phyloP scores from a whole-genome alignment of 2,113 vertebrate genomes.

The Theristicus caerulescens region DNA sequence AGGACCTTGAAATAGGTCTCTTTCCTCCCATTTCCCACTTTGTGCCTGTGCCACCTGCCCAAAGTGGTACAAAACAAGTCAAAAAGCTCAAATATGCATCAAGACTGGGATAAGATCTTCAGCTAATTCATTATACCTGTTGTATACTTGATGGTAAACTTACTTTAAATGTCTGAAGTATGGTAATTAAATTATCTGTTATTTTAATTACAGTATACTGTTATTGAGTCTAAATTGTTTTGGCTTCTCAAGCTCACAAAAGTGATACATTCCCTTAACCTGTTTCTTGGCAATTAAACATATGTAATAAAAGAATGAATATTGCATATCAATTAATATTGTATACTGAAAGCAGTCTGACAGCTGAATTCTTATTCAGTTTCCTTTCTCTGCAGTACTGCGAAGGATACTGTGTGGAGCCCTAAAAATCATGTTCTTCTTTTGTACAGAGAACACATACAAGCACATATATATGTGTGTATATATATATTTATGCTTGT shows the following conservation, averaged over 20 bases:
- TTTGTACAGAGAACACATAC: neutral
- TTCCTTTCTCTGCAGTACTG: neutral
- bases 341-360: neutral
- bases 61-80: neutral
- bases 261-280: neutral
- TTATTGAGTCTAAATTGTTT: neutral
- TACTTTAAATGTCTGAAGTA: neutral
- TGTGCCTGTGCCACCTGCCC: neutral
- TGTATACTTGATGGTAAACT: neutral
- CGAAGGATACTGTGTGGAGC: neutral
- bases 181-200: neutral
- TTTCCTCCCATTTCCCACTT: neutral
- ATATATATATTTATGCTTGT: neutral
- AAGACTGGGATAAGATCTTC: neutral
- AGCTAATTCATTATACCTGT: neutral
- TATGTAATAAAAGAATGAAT: fast-evolving
- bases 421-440: neutral
- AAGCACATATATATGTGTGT: neutral
- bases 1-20: neutral
- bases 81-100: neutral
- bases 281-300: neutral
- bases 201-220: neutral
- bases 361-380: neutral
- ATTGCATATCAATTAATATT: neutral
- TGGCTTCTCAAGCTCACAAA: neutral